Evolutionary conservation across 2,888 invertebrate genomes (phyloP).

Genomic region (Chymomyza fuscimana): DNA sequence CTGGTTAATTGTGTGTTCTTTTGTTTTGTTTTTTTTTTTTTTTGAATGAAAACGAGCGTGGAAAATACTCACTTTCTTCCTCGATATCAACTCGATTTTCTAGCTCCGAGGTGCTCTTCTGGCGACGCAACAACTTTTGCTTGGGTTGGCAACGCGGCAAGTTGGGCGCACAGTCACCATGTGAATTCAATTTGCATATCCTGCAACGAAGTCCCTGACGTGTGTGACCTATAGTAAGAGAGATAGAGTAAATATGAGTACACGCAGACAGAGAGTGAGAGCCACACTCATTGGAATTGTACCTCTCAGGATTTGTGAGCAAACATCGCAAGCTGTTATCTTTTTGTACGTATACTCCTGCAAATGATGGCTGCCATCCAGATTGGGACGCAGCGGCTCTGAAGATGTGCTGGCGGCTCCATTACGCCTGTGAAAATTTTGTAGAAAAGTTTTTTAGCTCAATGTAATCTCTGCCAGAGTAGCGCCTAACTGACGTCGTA

Average conservation of each 20-base stretch:
- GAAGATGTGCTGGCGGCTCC: constrained; percentile 83
- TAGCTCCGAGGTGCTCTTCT: constrained; percentile 93
- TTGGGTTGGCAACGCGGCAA: constrained; percentile 92
- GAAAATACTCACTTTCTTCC: constrained; percentile 88
- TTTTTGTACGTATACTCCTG: constrained; percentile 97
- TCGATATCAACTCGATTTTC: constrained; percentile 86
- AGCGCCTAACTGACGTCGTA: neutral
- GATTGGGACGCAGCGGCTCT: constrained; percentile 78
- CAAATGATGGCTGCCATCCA: constrained; percentile 86
- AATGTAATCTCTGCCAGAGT: neutral
- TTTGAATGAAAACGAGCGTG: neutral
- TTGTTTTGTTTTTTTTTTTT: neutral
- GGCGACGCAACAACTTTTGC: constrained; percentile 89
- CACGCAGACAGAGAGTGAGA: too few species aligned
- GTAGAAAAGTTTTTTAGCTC: neutral
- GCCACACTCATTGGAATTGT: constrained; percentile 55
- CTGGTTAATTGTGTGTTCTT: neutral
- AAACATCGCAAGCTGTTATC: constrained; percentile 96
- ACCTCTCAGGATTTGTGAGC: constrained; percentile 95
- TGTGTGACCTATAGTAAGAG: constrained; percentile 86
- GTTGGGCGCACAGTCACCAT: constrained; percentile 92
- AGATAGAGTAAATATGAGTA: neutral
- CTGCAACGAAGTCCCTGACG: constrained; percentile 94
- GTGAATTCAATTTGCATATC: constrained; percentile 94
- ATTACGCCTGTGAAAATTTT: constrained; percentile 83